Evolutionary conservation across 2,888 invertebrate genomes (phyloP).

Genomic region (Nephrocerus scutellatus): DNA sequence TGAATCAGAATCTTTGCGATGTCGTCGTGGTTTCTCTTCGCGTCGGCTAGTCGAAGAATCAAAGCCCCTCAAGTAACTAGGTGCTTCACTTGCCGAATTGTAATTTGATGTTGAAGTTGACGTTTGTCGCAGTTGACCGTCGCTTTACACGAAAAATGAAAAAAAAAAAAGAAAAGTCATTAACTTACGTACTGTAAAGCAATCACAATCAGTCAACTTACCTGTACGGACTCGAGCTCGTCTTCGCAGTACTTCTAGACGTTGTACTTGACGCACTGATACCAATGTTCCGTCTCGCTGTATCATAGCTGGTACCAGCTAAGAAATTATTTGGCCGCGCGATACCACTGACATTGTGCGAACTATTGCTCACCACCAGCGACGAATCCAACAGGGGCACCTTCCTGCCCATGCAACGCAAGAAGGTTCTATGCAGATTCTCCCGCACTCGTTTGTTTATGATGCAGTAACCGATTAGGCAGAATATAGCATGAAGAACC

Average conservation of each 20-base stretch:
- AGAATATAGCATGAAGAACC: slow-evolving; percentile 72
- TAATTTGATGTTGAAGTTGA: slow-evolving; percentile 83
- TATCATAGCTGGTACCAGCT: slow-evolving; percentile 48
- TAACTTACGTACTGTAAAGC: not conserved
- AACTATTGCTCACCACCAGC: slow-evolving; percentile 65
- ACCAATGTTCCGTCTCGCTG: slow-evolving; percentile 70
- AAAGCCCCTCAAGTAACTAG: slow-evolving; percentile 59
- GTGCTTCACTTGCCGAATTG: slow-evolving; percentile 72
- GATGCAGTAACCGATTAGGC: slow-evolving; percentile 79
- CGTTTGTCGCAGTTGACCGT: slow-evolving; percentile 74
- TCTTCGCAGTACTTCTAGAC: slow-evolving; percentile 88
- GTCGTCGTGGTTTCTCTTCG: slow-evolving; percentile 41
- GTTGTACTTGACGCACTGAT: slow-evolving; percentile 94
- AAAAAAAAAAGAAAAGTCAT: not conserved
- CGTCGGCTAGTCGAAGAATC: slow-evolving; percentile 37
- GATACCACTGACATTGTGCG: slow-evolving; percentile 61
- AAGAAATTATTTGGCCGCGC: slow-evolving; percentile 40
- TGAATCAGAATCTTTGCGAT: slow-evolving; percentile 64
- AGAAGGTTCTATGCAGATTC: slow-evolving; percentile 54
- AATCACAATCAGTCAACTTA: slow-evolving; percentile 30
- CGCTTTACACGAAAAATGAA: no score
- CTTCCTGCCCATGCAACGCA: slow-evolving; percentile 73
- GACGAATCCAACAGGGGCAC: slow-evolving; percentile 72
- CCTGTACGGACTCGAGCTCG: slow-evolving; percentile 88
- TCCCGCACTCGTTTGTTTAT: slow-evolving; percentile 78